Percentiles rank a stretch among this genome's conserved stretches.
phyloP scores from a whole-genome alignment of 2,797 vertebrate genomes.

The Prunella strophiata region DNA sequence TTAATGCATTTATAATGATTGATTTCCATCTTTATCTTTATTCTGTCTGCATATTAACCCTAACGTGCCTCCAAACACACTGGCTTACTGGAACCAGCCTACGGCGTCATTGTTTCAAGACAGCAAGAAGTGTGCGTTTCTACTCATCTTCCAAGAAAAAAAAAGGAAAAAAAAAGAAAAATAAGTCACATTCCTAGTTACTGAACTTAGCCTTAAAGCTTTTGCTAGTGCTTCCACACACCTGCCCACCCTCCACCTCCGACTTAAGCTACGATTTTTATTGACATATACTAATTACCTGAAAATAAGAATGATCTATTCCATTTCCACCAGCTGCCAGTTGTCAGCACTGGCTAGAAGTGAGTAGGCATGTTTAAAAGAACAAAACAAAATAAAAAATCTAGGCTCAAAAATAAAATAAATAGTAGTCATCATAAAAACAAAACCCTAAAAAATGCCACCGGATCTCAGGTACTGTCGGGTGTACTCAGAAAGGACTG shows the following conservation, averaged over 20 bases:
- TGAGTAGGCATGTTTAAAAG: slow-evolving; percentile 44
- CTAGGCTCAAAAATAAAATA: slow-evolving; percentile 26
- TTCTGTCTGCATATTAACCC: slow-evolving; percentile 1
- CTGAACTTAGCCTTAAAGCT: neutral
- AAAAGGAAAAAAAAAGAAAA: neutral
- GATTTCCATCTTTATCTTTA: slow-evolving; percentile 21
- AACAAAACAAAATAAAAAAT: neutral
- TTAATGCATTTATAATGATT: neutral
- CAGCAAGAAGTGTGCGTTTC: neutral
- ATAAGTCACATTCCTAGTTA: neutral
- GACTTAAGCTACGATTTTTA: slow-evolving; percentile 44
- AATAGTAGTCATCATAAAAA: slow-evolving; percentile 5
- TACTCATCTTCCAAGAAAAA: neutral
- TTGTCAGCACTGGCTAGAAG: slow-evolving; percentile 66
- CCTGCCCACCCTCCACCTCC: slow-evolving; percentile 6
- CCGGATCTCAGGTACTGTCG: slow-evolving; percentile 28
- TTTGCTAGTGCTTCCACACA: neutral
- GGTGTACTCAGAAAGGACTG: slow-evolving; percentile 47
- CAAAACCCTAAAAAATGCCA: slow-evolving; percentile 7
- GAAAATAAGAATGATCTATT: slow-evolving; percentile 63
- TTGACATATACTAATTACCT: slow-evolving; percentile 66
- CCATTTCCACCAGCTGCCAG: slow-evolving; percentile 42
- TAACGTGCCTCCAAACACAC: neutral
- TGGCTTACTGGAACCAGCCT: slow-evolving; percentile 12
- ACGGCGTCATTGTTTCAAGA: slow-evolving; percentile 51